Evolutionary conservation across 2,113 vertebrate species (phyloP).

Genomic region (Eonycteris spelaea): DNA sequence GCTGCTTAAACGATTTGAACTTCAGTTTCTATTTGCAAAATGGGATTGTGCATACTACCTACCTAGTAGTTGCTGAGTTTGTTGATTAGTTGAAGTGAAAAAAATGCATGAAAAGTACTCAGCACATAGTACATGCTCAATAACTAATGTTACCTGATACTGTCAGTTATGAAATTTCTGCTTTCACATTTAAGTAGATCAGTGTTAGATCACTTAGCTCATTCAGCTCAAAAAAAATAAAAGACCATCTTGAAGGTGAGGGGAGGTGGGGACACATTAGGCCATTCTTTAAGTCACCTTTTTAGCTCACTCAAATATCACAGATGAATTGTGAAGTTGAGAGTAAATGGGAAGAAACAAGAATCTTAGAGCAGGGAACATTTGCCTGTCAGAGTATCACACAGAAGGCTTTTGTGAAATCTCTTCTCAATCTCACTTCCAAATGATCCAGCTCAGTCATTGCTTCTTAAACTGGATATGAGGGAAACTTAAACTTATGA

Average conservation of each 20-base stretch:
- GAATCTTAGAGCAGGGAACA: not conserved
- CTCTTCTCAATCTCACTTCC: not conserved
- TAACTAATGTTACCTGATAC: not conserved
- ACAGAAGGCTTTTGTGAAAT: not conserved
- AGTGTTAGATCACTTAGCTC: not conserved
- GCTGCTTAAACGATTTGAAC: not conserved
- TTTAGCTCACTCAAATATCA: not conserved
- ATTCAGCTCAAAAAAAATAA: not conserved
- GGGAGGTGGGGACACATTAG: too few relatives aligned
- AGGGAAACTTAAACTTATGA: not conserved
- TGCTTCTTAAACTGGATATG: not conserved
- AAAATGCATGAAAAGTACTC: not conserved
- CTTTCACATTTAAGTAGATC: not conserved
- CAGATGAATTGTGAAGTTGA: not conserved
- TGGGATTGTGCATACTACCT: not conserved
- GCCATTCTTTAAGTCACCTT: not conserved
- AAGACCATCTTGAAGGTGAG: not conserved
- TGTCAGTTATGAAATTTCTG: not conserved
- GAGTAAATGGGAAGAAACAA: not conserved
- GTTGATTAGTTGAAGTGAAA: not conserved
- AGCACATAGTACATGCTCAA: not conserved
- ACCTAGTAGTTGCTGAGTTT: not conserved
- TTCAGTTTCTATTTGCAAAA: not conserved
- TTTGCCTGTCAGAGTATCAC: not conserved
- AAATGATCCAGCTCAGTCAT: not conserved